Evolutionary conservation across 2,113 vertebrate species (phyloP), one percentile per base, ranked within the genome.

Genomic region (Microcebus tavaratra): DNA sequence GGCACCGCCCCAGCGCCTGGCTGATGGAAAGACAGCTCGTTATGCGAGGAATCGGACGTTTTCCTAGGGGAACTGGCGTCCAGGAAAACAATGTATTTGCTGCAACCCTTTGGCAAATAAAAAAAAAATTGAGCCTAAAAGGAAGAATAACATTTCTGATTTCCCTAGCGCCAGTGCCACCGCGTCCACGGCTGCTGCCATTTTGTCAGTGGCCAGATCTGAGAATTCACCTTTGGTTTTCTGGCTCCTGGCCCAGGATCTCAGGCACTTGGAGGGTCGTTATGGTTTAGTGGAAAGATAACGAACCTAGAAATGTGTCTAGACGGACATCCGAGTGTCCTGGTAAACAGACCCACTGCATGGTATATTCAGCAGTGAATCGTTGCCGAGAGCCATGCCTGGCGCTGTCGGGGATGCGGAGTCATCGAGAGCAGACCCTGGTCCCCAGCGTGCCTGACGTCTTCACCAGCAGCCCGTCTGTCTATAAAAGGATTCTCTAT

Each of bases 381-480:
- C 25, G 4, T 9, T 15, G 42, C 25, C 25, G 68, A 36, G 75
- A 48, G 12, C 11, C 8, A 2, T 20, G 12, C 76, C 17, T 36
- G 0, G 0, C 20, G 15, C 11, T 31, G 1, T 8, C 25, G 50
- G 18, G 34, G 61, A 29, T 21, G 3, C 39, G 25, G 36, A 39
- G 29, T 27, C 72, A 3, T 15, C 29, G 3, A 72, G 53, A 42
- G 39, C 36, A 68, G 23, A 34, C 15, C 13, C 68, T 53, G 34
- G n/a, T 80, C 29, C n/a, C 5, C n/a, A 3, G 0, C 0, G 3
- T 29, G 3, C 42, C 39, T 27, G 1, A 3, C 34, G 12, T 31
- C 20, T 55, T 34, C 29, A 67, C 25, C 78, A 20, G 25, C 34
- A 59, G 36, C 27, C 36, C 27, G 7, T 42, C 48, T 48, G 10